Percentiles rank a stretch among this genome's conserved stretches.
Conservation (phyloP, 92 coral and sea anemone genomes). For the Metridium senile region DNA sequence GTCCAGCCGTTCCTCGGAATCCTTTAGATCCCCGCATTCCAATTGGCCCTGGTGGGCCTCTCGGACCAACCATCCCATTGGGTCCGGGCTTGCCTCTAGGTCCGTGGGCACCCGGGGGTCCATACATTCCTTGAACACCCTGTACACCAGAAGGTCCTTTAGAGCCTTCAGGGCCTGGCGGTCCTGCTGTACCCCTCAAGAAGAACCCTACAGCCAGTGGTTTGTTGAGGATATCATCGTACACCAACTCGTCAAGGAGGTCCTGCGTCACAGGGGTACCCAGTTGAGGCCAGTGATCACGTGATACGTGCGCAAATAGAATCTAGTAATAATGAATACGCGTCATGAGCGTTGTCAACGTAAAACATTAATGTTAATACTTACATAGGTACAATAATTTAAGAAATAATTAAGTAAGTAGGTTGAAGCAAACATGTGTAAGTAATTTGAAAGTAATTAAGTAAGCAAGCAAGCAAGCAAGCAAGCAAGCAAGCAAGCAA, state of each 20-base stretch:
- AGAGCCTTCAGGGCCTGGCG: constrained; percentile 80
- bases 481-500: no score
- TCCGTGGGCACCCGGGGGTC: constrained; percentile 73
- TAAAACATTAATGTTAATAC: no score
- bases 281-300: constrained; percentile 72
- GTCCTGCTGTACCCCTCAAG: constrained; percentile 80
- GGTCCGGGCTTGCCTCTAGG: constrained; percentile 70
- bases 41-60: constrained; percentile 71
- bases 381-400: no score
- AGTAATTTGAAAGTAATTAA: no score
- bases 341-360: no score
- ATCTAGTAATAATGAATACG: constrained; percentile 26
- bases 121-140: constrained; percentile 69
- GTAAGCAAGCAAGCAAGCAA: no score
- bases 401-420: no score
- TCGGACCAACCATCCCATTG: constrained; percentile 68
- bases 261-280: constrained; percentile 85
- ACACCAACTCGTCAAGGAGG: constrained; percentile 65
- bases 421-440: no score
- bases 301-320: constrained; percentile 29
- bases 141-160: constrained; percentile 71
- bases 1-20: constrained; percentile 57
- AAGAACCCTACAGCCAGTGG: constrained; percentile 85
- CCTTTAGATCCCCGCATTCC: constrained; percentile 78
- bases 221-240: constrained; percentile 72